These are phyloP conservation scores for Ivindomyrus marchei DNA, from an alignment of 2,113 vertebrate species.

Conservation along the genomic window DNA sequence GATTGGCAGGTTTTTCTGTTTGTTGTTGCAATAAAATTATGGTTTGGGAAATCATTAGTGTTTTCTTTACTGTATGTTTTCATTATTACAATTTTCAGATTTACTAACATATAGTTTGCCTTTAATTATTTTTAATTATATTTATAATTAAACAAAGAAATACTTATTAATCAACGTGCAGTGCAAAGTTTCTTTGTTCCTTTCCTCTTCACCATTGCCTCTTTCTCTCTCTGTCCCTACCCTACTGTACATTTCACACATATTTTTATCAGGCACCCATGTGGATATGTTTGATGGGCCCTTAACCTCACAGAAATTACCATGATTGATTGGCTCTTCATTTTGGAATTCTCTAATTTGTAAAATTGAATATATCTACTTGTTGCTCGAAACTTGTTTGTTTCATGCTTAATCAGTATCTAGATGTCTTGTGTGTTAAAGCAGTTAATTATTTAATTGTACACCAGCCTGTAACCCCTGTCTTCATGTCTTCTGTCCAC, in stretches of 20 bases:
- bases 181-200: neutral
- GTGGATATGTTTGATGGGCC: neutral
- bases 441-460: neutral
- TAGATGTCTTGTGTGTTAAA: neutral
- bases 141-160: neutral
- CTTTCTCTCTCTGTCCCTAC: neutral
- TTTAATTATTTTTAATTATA: neutral
- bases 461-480: neutral
- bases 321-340: neutral
- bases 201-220: neutral
- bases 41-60: neutral
- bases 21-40: neutral
- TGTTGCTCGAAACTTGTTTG: neutral
- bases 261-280: neutral
- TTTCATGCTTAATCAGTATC: neutral
- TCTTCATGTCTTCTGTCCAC: neutral
- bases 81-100: neutral
- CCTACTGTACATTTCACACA: neutral
- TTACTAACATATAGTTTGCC: neutral
- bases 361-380: neutral
- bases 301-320: neutral
- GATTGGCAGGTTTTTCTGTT: neutral
- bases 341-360: neutral
- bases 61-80: neutral
- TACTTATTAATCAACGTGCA: neutral